Evolutionary conservation across 2,888 invertebrate species (phyloP).

Genomic region (Cremastinae sp.): DNA sequence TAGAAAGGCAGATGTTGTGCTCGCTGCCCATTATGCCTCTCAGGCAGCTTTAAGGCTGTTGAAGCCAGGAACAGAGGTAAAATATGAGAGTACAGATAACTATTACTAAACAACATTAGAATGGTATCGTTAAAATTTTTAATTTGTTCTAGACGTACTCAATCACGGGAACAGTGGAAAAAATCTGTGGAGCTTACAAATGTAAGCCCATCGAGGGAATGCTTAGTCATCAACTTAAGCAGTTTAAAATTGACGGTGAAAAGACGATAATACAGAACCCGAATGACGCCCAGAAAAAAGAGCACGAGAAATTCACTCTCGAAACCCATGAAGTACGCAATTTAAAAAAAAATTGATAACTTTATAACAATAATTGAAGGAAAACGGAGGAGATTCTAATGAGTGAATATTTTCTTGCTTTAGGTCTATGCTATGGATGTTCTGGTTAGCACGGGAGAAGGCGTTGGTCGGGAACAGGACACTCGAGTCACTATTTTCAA

Average conservation of each 20-base stretch:
- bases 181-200: constrained; percentile 94
- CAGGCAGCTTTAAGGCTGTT: constrained; percentile 97
- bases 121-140: constrained; percentile 21
- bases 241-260: constrained; percentile 98
- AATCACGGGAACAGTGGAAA: constrained; percentile 95
- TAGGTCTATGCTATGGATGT: constrained; percentile 97
- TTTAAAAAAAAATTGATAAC: too few relatives aligned
- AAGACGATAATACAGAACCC: constrained; percentile 99
- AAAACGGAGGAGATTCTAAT: not conserved
- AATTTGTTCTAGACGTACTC: constrained; percentile 87
- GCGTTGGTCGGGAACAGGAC: constrained; percentile 95
- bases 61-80: constrained; percentile 94
- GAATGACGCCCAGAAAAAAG: constrained; percentile 96
- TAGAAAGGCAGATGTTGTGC: constrained; percentile 94
- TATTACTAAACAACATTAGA: not conserved
- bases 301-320: constrained; percentile 97
- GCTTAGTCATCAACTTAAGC: constrained; percentile 97
- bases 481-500: constrained; percentile 98
- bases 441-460: constrained; percentile 97
- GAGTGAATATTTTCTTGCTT: constrained; percentile 26
- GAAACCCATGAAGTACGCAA: constrained; percentile 92
- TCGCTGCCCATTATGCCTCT: constrained; percentile 97
- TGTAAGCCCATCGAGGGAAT: constrained; percentile 99
- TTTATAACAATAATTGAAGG: not conserved
- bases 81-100: too few relatives aligned